A percentile compares a stretch with the other conserved stretches of the same genome.
phyloP scores from a whole-genome alignment of 1,140 invertebrate genomes.

The Zaprionus africanus region DNA sequence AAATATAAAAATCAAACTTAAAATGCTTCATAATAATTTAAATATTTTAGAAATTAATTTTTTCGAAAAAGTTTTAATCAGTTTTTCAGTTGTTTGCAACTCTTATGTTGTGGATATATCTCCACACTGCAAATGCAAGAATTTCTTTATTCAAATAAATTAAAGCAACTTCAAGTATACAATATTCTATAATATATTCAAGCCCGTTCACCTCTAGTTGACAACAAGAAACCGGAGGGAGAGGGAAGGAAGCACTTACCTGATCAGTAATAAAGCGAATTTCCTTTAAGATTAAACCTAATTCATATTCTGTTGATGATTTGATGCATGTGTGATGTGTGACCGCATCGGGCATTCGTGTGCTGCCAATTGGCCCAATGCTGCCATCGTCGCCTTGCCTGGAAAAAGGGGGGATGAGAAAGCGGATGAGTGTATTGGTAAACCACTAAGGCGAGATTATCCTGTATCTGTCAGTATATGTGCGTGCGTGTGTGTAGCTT shows the following conservation, averaged over 20 bases:
- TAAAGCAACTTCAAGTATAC: not conserved
- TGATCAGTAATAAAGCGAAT: conserved; percentile 92
- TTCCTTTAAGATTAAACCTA: conserved; percentile 97
- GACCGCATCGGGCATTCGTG: conserved; percentile 87
- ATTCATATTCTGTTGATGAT: conserved; percentile 93
- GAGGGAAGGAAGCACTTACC: conserved; percentile 79
- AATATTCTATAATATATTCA: not conserved
- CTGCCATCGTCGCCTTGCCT: conserved; percentile 84
- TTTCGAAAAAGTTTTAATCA: no score
- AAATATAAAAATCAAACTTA: no score
- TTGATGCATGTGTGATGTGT: conserved; percentile 88
- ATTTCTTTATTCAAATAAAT: no score
- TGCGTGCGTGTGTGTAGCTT: conserved; percentile 16
- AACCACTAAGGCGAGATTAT: conserved; percentile 40
- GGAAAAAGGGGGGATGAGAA: conserved; percentile 25
- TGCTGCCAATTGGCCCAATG: conserved; percentile 85
- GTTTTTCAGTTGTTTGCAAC: not conserved
- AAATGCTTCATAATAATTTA: no score
- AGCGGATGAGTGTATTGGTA: conserved; percentile 20
- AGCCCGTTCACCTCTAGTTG: not conserved
- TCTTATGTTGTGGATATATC: not conserved
- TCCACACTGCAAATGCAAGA: not conserved
- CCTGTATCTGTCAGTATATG: conserved; percentile 11
- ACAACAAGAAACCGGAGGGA: not conserved
- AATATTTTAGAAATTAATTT: no score